Percentiles rank a stretch among this genome's conserved stretches.
Conservation (phyloP, 2,888 invertebrate genomes). For the Zootermopsis nevadensis region DNA sequence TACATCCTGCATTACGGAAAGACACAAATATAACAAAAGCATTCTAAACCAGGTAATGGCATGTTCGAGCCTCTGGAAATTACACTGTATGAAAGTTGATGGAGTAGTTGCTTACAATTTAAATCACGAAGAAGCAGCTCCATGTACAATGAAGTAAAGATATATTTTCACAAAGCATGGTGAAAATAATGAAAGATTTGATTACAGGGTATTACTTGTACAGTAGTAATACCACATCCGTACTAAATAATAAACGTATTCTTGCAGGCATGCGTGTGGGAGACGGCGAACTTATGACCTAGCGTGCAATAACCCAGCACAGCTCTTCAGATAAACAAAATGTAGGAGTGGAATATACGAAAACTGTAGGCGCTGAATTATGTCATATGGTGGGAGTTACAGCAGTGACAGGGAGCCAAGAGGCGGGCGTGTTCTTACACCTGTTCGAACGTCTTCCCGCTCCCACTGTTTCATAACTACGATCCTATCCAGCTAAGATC, state of each 20-base stretch:
- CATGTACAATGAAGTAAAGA: neutral
- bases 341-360: neutral
- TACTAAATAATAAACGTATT: neutral
- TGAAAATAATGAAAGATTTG: neutral
- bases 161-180: neutral
- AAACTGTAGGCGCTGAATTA: slow-evolving; percentile 5
- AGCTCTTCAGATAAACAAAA: neutral
- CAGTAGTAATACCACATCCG: neutral
- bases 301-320: slow-evolving; percentile 1
- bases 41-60: neutral
- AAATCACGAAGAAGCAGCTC: neutral
- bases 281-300: neutral
- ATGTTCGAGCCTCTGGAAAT: neutral
- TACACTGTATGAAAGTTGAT: neutral
- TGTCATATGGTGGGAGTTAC: neutral
- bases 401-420: neutral
- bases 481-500: too few relatives aligned
- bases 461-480: too few relatives aligned
- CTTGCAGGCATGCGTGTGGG: neutral
- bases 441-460: too few relatives aligned
- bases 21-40: neutral
- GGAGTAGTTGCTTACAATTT: too few relatives aligned
- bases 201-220: neutral
- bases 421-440: neutral
- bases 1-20: neutral